phyloP scores from a whole-genome alignment of 2,113 vertebrate genomes.

The Plestiodon gilberti region DNA sequence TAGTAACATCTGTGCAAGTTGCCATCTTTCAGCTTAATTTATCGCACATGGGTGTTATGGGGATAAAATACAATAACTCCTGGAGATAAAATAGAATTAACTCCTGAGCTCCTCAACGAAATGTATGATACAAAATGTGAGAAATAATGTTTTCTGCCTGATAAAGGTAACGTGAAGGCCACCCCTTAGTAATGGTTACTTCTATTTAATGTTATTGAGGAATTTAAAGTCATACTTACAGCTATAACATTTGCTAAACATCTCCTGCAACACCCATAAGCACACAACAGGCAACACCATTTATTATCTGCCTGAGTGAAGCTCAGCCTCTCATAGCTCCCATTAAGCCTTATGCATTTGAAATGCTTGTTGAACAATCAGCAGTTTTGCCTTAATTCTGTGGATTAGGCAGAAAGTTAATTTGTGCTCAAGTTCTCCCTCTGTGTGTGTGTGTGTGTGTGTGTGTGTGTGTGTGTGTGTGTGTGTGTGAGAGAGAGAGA shows the following conservation, averaged over 20 bases:
- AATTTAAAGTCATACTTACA: neutral
- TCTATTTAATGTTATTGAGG: neutral
- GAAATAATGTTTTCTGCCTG: neutral
- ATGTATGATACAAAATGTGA: neutral
- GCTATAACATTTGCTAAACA: neutral
- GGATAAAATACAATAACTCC: neutral
- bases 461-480: too few species aligned
- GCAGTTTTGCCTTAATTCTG: neutral
- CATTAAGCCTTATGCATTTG: neutral
- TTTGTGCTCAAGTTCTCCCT: neutral
- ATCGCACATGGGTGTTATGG: neutral
- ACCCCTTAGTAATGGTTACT: neutral
- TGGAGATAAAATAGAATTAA: neutral
- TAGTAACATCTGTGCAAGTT: too few species aligned
- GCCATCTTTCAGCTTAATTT: neutral
- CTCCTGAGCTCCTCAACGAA: neutral
- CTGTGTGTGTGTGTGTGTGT: too few species aligned
- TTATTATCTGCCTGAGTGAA: neutral
- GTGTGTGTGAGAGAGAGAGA: too few species aligned
- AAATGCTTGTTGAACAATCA: neutral
- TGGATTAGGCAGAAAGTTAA: conserved; percentile 27
- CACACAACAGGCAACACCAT: neutral
- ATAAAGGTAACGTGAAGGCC: neutral
- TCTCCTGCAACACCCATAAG: neutral
- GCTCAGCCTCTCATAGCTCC: neutral